Base-by-base conservation (phyloP, 2,888 invertebrate species). In the Phoronis australis region DNA sequence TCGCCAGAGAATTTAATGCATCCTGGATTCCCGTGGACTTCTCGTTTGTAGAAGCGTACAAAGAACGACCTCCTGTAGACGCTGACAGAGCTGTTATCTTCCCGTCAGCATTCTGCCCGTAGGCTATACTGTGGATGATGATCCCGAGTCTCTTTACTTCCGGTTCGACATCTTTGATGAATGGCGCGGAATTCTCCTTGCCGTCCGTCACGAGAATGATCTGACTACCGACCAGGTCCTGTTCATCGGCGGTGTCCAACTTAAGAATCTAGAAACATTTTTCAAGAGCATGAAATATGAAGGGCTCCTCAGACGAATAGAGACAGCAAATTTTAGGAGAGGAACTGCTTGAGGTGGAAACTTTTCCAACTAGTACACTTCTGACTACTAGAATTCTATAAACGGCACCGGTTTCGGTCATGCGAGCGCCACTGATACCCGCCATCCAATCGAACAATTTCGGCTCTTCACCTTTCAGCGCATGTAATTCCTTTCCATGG, bases 151-250 rank as follows among this genome's bases (percentile, higher is more conserved):
- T 47, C 37, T 50, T 26, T 9, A 55, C 40, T 4, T 43, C 42
- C 3, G 49, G 48, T 42, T 45, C 42, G 12, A 52, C 45, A 35
- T 58, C 58, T 22, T 35, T 49, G 4, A 57, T 47, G 37, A 47
- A 52, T 0, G 61, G 61, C 3, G 46, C 40, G 21, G 50, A 42
- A 31, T 56, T 59, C 43, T 61, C 59, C 39, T 59, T 55, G 27
- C 61, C 61, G 45, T 61, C 61, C 1, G 61, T 56, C 18, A 61
- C 54, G 37, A 61, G 46, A 22, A 61, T 55, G 18, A 61, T 47
- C 2, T 51, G 51, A 5, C 54, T 56, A 2, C 57, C 61, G 6
- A 44, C 38, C 27, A n/a, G n/a, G n/a, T n/a, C n/a, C n/a, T n/a
- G n/a, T n/a, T n/a, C n/a, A 35, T 12, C n/a, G 12, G 12, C n/a